A percentile compares a stretch with the other conserved stretches of the same genome.
Evolutionary conservation across 2,113 vertebrate genomes (phyloP).

Genomic region (Pelmatolapia mariae): DNA sequence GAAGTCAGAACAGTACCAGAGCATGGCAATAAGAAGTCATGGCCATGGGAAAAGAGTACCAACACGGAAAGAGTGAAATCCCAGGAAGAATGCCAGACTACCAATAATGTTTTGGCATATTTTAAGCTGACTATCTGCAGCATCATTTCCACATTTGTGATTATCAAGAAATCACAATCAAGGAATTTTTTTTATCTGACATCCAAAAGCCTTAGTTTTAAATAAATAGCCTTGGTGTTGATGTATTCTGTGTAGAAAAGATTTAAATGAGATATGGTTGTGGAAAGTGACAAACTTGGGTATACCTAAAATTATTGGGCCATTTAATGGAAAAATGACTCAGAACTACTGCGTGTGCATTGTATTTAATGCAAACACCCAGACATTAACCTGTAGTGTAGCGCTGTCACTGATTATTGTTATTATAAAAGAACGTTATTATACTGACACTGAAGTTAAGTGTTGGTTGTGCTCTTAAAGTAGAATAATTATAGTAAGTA

Average conservation of each 20-base stretch:
- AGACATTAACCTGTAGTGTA: background rate
- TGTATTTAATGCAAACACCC: background rate
- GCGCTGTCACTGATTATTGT: background rate
- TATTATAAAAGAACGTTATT: background rate
- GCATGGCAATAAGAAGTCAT: background rate
- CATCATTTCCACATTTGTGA: background rate
- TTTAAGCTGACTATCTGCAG: background rate
- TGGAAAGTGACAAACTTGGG: background rate
- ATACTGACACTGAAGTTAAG: background rate
- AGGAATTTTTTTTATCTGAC: background rate
- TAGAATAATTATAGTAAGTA: rapidly evolving
- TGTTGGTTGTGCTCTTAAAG: background rate
- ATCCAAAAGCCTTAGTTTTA: background rate
- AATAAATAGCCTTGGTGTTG: background rate
- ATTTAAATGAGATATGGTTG: background rate
- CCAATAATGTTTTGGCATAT: background rate
- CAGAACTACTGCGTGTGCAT: background rate
- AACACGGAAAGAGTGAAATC: background rate
- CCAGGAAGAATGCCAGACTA: background rate
- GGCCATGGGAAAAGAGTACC: background rate
- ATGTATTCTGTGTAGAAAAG: background rate
- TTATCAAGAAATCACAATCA: background rate
- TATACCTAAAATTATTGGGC: background rate
- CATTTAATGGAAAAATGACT: background rate
- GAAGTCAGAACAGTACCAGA: background rate